These are phyloP conservation scores for Melospiza melodia DNA, from an alignment of 2,113 vertebrate genomes.

Conservation along the genomic window DNA sequence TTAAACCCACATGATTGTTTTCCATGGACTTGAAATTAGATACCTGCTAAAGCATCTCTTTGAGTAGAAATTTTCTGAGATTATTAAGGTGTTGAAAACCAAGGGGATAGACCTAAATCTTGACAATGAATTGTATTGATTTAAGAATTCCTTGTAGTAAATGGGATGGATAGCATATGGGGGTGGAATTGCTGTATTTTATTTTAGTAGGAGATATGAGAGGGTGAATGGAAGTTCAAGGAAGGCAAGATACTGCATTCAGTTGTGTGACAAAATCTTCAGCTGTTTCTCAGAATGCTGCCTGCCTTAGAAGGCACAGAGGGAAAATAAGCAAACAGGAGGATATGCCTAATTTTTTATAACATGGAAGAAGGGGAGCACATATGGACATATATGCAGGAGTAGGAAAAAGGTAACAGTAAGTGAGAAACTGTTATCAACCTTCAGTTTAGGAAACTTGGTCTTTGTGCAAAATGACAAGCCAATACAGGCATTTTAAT, in stretches of 20 bases:
- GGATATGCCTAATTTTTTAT: neutral
- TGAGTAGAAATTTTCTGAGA: neutral
- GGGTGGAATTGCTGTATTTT: neutral
- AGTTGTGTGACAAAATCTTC: neutral
- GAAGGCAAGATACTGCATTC: neutral
- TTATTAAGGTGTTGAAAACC: neutral
- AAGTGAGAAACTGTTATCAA: neutral
- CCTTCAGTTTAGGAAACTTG: neutral
- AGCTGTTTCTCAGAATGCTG: neutral
- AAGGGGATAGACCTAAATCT: neutral
- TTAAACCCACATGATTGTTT: neutral
- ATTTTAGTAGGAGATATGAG: neutral
- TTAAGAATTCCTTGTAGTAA: neutral
- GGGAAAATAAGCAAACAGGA: neutral
- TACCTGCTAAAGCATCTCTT: neutral
- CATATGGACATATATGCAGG: accelerated
- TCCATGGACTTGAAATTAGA: neutral
- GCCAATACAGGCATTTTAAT: neutral
- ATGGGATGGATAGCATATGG: neutral
- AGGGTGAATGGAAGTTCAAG: neutral
- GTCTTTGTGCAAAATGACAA: neutral
- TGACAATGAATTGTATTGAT: neutral
- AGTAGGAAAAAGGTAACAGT: neutral
- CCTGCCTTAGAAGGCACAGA: neutral
- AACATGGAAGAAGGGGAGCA: neutral